Base-by-base conservation (phyloP, 2,888 invertebrate genomes). In the Microdon myrmicae region DNA sequence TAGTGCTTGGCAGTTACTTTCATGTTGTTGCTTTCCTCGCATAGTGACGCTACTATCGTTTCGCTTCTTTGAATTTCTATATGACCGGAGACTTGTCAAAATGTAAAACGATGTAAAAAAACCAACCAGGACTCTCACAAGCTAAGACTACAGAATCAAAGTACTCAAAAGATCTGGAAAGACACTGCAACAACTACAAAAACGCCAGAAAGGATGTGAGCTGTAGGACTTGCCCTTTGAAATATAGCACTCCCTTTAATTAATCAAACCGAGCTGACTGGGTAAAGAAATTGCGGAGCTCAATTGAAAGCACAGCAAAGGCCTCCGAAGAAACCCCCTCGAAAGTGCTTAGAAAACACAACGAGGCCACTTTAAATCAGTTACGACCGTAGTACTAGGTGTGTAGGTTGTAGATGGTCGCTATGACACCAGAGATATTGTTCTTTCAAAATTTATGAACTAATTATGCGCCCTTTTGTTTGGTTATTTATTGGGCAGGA, bases 401-500 rank as follows among this genome's bases (percentile, higher is more conserved):
- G 45, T 54, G 41, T 22, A 14, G 29, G 16, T n/a, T 32, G 28
- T 37, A 55, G 29, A 34, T 35, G n/a, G n/a, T 34, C 12, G 34
- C 9, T 22, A 17, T 26, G 8, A 5, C n/a, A 3, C 5, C 6
- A 19, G 9, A 6, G 17, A 19, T 19, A 34, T 17, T 4, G 39
- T 38, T 14, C 20, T 13, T 37, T 32, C 22, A 7, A 54, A 60
- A 60, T 60, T 60, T 60, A 60, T 54, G 54, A 41, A 51, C 45
- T 51, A 51, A 59, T 59, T 59, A 59, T 45, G 29, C 47, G 54
- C 32, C 41, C 41, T 38, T 47, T 48, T 13, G 41, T 38, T 48
- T n/a, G n/a, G 48, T 54, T 48, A 60, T 60, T 60, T 60, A 54
- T 54, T 48, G 38, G 43, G 43, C 54, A 38, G 43, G 43, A 54